Base-by-base conservation (phyloP, 1,140 invertebrate genomes). In the Zaprionus kolodkinae region DNA sequence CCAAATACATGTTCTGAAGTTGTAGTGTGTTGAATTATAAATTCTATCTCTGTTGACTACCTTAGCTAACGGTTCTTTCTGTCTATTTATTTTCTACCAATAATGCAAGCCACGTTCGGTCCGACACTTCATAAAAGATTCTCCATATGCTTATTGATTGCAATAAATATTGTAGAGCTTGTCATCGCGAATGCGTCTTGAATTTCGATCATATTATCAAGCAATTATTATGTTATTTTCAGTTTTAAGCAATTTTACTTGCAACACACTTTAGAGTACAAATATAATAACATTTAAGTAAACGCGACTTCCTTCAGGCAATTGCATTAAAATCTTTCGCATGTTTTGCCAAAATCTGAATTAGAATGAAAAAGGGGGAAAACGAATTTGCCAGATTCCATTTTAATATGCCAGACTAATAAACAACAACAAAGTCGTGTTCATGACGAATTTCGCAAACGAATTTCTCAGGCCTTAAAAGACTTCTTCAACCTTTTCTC, bases 401-500 rank as follows among this genome's bases (percentile, higher is more conserved):
- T 61, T 21, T 17, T 15, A 36, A 40, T 38, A 60, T 52, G 55
- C 9, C 43, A 54, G 56, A 54, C 25, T 60, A 48, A 65, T 17
- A 60, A 48, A 65, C 6, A 60, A 60, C 65, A 57, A 73, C 71
- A 73, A 61, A 62, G 65, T 68, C 12, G 38, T 17, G 30, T 52
- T 63, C 54, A 54, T 72, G 63, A 25, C 12, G 35, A 60, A 45
- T 35, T 55, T 48, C 21, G 21, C 33, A 50, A 30, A 6, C 27
- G 27, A 30, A 45, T 35, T 55, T 48, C 21, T 33, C 33, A 50
- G 33, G 43, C 57, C 33, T n/a, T 69, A 12, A 33, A n/a, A 64
- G 15, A 61, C 35, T 36, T 60, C 61, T 72, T 43, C 60, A 78
- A 55, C 67, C 60, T 38, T 55, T 59, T 72, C 69, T 72, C 27